A percentile compares a stretch with the other conserved stretches of the same genome.
phyloP scores from a whole-genome alignment of 2,797 vertebrate genomes.

The Neomorphus geoffroyi region DNA sequence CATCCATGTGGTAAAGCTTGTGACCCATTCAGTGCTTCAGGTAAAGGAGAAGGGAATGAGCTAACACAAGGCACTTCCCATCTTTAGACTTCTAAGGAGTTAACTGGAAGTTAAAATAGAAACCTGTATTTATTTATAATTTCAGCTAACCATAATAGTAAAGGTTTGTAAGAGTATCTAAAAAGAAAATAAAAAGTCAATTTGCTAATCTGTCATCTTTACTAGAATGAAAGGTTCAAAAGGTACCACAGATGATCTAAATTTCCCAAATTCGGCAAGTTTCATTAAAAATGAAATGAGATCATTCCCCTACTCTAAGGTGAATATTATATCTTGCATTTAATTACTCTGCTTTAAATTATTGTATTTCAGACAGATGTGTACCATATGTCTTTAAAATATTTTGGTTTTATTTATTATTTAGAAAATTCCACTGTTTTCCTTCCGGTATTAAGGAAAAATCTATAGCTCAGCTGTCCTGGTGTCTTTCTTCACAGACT shows the following conservation, averaged over 20 bases:
- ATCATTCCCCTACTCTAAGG: conserved; percentile 61
- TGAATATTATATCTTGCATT: conserved; percentile 67
- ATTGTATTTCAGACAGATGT: conserved; percentile 75
- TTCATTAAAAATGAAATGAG: conserved; percentile 46
- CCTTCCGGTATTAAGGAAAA: conserved; percentile 65
- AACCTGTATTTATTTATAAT: background rate
- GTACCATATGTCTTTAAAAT: conserved; percentile 75
- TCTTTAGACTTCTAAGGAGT: background rate
- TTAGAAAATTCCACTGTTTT: conserved; percentile 68
- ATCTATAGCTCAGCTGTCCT: conserved; percentile 62
- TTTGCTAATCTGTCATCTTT: background rate
- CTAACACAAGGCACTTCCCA: background rate
- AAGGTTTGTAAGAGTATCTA: background rate
- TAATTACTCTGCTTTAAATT: conserved; percentile 77
- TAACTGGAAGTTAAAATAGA: conserved; percentile 9
- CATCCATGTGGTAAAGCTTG: background rate
- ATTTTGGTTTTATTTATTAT: conserved; percentile 75
- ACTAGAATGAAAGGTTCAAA: conserved; percentile 34
- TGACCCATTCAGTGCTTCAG: background rate
- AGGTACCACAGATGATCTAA: background rate
- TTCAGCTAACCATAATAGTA: background rate
- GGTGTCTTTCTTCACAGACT: conserved; percentile 67
- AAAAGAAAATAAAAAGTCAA: background rate
- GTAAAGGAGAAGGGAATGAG: background rate
- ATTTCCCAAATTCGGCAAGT: conserved; percentile 20